Conservation (phyloP, 2,888 invertebrate genomes). For the Amorpha juglandis region DNA sequence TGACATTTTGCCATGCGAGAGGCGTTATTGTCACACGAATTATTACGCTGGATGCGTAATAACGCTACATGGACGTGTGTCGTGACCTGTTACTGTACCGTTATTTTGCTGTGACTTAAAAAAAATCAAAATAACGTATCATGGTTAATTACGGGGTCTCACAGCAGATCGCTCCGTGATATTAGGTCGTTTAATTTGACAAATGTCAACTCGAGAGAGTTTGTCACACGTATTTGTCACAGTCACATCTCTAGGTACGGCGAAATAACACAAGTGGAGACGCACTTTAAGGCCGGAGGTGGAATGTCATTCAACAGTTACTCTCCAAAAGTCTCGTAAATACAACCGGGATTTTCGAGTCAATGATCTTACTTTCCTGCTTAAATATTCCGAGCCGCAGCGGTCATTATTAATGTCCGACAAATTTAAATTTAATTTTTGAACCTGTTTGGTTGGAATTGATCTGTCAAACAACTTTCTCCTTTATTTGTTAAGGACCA, state of each 20-base stretch:
- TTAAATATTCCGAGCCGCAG: constrained; percentile 41
- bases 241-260: too few relatives aligned
- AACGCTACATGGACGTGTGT: background rate
- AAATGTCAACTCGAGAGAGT: too few relatives aligned
- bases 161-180: too few relatives aligned
- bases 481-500: constrained; percentile 34
- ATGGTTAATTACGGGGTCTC: too few relatives aligned
- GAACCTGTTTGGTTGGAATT: constrained; percentile 43
- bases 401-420: constrained; percentile 33
- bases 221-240: too few relatives aligned
- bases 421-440: constrained; percentile 36
- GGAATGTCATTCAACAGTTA: constrained; percentile 30
- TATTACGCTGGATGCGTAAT: too few relatives aligned
- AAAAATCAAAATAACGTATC: too few relatives aligned
- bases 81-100: too few relatives aligned
- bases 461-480: constrained; percentile 41
- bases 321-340: constrained; percentile 5
- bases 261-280: background rate
- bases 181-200: too few relatives aligned
- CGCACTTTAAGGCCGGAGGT: constrained; percentile 10
- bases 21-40: too few relatives aligned
- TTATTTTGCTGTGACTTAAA: background rate
- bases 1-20: too few relatives aligned
- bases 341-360: constrained; percentile 46
- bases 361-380: constrained; percentile 50